Base-by-base conservation (phyloP, 2,797 vertebrate genomes). In the Pangasius sanitwongsei region DNA sequence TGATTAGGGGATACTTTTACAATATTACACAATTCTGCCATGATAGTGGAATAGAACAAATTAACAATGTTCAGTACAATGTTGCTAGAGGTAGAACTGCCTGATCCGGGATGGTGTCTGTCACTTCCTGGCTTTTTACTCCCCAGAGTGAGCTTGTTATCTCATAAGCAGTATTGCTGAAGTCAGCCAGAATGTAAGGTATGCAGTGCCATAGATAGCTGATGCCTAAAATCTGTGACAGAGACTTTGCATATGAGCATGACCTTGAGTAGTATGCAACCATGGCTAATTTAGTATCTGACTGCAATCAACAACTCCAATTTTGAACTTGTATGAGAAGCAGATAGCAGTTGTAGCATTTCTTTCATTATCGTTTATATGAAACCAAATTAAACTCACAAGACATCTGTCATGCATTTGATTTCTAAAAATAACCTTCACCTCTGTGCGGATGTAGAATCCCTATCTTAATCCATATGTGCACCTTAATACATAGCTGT, bases 111-210 rank as follows among this genome's bases (percentile, higher is more conserved):
- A 48, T 11, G 1, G 53, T 67, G 63, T 67, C 63, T 69, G n/a
- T 84, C 61, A 67, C 23, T 67, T 85, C 28, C 59, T 85, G 63
- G 4, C 25, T 37, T 85, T 67, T 67, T 44, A 18, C 28, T 81
- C 63, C 44, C 44, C 44, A 53, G 48, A 53, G 65, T 70, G 15
- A 69, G 44, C 65, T 70, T 69, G 59, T 70, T 85, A 69, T 85
- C 2, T 7, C 53, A 28, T 41, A 70, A 20, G 16, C 28, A 84
- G 44, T 23, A 31, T 34, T 84, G 83, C 83, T 84, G 83, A 84
- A 53, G 83, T 84, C 83, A 84, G 83, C 44, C 59, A 48, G 41
- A 83, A 57, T 31, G 78, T 41, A 28, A 18, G 28, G 83, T 34
- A 84, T 50, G 63, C 44, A 31, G 41, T 83, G 28, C 61, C 61